These are phyloP conservation scores for Rhea americana DNA, from an alignment of 2,113 vertebrate genomes.

Conservation along the genomic window DNA sequence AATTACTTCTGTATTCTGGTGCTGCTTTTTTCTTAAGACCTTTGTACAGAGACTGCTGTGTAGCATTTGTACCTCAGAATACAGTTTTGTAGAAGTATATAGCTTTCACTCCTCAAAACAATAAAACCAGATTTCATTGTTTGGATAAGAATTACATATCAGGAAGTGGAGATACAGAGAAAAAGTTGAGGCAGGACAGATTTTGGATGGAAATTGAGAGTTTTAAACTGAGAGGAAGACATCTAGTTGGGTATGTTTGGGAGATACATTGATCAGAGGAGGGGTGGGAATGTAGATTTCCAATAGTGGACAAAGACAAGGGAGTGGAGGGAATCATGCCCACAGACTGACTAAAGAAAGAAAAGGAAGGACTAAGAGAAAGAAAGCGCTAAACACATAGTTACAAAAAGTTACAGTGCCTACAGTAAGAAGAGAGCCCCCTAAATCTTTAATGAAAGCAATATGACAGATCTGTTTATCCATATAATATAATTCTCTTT, in stretches of 20 bases:
- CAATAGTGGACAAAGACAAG: neutral
- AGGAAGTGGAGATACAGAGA: neutral
- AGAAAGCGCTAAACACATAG: neutral
- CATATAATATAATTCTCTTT: neutral
- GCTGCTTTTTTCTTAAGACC: neutral
- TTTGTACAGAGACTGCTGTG: neutral
- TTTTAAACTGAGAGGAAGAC: neutral
- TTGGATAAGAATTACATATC: neutral
- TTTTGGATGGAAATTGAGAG: neutral
- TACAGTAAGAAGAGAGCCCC: neutral
- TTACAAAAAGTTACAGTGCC: neutral
- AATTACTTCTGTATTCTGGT: neutral
- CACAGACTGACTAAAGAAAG: neutral
- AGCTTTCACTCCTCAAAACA: neutral
- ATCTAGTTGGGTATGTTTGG: neutral
- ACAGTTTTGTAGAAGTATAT: neutral
- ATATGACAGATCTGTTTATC: slow-evolving; percentile 18
- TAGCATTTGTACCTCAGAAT: neutral
- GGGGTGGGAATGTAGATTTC: neutral
- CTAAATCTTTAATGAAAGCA: neutral
- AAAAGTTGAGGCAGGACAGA: neutral
- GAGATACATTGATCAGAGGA: neutral
- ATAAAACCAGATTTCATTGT: neutral
- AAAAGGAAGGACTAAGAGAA: neutral
- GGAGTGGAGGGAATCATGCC: neutral